Evolutionary conservation across 2,113 vertebrate species (phyloP).

Genomic region (Corythornis vintsioides): DNA sequence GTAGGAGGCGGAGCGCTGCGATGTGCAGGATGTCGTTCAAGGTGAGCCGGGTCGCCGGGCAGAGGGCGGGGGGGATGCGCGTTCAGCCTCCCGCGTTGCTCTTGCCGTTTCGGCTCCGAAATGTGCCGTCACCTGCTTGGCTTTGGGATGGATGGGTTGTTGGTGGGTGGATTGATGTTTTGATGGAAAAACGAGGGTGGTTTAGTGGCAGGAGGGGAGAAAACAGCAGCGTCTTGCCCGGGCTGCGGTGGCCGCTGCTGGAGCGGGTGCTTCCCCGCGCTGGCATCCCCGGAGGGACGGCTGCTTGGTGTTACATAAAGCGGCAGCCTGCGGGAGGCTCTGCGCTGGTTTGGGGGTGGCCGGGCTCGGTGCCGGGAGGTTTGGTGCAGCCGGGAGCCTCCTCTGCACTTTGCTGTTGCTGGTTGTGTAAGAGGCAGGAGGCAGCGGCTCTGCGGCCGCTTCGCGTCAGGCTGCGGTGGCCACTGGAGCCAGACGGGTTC

Average conservation of each 20-base stretch:
- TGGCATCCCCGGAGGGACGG: neutral
- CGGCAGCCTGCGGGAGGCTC: neutral
- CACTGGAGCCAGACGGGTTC: neutral
- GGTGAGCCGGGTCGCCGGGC: slow-evolving; percentile 15
- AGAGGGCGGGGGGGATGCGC: neutral
- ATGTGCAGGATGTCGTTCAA: neutral
- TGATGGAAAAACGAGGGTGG: neutral
- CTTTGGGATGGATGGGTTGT: neutral
- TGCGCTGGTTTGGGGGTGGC: neutral
- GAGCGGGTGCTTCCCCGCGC: neutral
- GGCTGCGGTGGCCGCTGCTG: no score
- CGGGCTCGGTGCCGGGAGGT: neutral
- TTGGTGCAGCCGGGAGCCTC: slow-evolving; percentile 10
- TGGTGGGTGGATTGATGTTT: no score
- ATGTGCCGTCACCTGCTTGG: neutral
- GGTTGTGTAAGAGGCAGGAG: slow-evolving; percentile 15
- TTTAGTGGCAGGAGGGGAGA: neutral
- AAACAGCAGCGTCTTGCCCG: no score
- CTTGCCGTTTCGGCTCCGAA: neutral
- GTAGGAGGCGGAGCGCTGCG: no score
- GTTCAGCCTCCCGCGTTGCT: neutral
- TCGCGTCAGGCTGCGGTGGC: neutral
- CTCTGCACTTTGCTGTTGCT: neutral
- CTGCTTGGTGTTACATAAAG: neutral
- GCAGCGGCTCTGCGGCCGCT: neutral